Percentiles rank a stretch among this genome's conserved stretches.
Evolutionary conservation across 1,140 invertebrate species (phyloP).

Genomic region (Musca domestica): DNA sequence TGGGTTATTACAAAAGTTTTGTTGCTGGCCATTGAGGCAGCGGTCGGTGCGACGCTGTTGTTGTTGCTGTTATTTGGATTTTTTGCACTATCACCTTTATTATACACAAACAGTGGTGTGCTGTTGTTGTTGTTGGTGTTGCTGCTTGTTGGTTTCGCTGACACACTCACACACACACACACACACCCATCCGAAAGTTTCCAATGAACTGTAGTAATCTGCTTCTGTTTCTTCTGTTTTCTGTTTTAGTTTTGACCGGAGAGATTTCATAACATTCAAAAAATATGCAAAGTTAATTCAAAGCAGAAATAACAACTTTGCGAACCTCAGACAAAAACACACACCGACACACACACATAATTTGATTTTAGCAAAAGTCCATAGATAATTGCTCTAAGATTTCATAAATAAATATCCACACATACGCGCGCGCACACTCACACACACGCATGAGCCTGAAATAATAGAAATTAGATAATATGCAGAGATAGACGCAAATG

Average conservation of each 20-base stretch:
- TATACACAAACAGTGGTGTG: not conserved
- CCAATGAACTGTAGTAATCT: conserved; percentile 20
- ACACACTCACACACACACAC: not conserved
- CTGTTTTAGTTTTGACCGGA: not conserved
- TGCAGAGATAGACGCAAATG: no score
- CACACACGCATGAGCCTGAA: no score
- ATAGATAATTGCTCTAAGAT: conserved; percentile 11
- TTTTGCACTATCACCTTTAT: conserved; percentile 49
- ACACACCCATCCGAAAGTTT: conserved; percentile 2
- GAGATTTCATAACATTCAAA: conserved; percentile 11
- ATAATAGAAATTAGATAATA: conserved; percentile 11
- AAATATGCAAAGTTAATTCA: conserved; percentile 23
- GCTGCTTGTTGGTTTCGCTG: not conserved
- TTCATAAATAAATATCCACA: not conserved
- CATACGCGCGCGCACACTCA: no score
- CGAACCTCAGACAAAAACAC: conserved; percentile 6
- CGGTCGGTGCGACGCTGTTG: not conserved
- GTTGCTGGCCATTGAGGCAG: conserved; percentile 28
- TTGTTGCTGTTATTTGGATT: conserved; percentile 25
- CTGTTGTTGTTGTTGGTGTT: not conserved
- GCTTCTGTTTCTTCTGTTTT: not conserved
- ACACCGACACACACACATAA: not conserved
- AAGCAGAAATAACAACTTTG: conserved; percentile 1
- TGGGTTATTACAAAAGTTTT: conserved; percentile 28
- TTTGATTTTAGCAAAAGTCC: conserved; percentile 7